phyloP scores from a whole-genome alignment of 2,113 vertebrate species.

The Hoplias malabaricus region DNA sequence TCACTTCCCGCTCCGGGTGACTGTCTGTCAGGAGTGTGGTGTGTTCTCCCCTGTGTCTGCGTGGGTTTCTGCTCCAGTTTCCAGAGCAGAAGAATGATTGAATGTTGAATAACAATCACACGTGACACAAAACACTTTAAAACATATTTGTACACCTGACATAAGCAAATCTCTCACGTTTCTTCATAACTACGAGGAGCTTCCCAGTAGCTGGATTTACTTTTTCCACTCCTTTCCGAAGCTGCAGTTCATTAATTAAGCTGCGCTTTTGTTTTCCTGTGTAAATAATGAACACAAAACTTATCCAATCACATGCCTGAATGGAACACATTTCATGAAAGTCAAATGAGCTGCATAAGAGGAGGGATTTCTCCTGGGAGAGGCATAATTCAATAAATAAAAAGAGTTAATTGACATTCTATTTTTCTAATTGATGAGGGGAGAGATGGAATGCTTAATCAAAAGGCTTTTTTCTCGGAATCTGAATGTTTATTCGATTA shows the following conservation, averaged over 20 bases:
- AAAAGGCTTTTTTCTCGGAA: constrained; percentile 8
- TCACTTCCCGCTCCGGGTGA: too few species aligned
- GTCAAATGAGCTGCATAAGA: constrained; percentile 46
- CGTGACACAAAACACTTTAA: too few species aligned
- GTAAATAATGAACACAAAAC: constrained; percentile 39
- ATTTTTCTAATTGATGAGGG: constrained; percentile 36
- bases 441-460: constrained; percentile 40
- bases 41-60: too few species aligned
- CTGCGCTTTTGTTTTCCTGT: constrained; percentile 4
- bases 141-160: too few species aligned
- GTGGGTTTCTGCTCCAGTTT: too few species aligned
- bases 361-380: constrained; percentile 16
- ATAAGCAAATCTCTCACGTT: not conserved
- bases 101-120: too few species aligned
- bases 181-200: not conserved
- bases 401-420: constrained; percentile 29
- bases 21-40: too few species aligned
- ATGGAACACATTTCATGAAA: constrained; percentile 47
- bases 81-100: too few species aligned
- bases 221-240: not conserved
- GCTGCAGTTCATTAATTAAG: constrained; percentile 2
- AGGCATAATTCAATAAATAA: constrained; percentile 47
- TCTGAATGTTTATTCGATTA: constrained; percentile 12
- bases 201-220: not conserved
- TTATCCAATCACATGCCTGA: constrained; percentile 37